Percentiles rank a stretch among this genome's conserved stretches.
Evolutionary conservation across 2,888 invertebrate species (phyloP).

Genomic region (Timema cristinae): DNA sequence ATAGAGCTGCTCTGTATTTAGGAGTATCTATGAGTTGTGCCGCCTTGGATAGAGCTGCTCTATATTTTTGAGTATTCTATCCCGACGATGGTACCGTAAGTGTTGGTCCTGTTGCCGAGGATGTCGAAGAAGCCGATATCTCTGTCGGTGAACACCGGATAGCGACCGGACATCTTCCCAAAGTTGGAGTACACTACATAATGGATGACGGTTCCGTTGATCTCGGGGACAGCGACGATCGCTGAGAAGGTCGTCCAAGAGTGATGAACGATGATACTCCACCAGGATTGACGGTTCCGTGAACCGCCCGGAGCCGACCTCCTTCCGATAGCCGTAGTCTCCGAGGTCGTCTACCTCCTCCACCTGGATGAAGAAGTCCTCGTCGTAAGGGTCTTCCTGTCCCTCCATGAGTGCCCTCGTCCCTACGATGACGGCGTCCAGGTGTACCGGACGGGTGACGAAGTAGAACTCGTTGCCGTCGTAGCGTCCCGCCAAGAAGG

Average conservation of each 20-base stretch:
- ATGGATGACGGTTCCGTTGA: not conserved
- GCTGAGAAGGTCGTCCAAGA: not conserved
- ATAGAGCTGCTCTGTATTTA: too few species aligned
- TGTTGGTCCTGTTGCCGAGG: not conserved
- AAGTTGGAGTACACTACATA: not conserved
- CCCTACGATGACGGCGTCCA: slow-evolving; percentile 7
- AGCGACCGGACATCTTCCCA: not conserved
- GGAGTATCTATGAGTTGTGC: too few species aligned
- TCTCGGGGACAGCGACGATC: not conserved
- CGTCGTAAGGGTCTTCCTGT: not conserved
- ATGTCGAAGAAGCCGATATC: not conserved
- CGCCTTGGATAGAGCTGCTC: too few species aligned
- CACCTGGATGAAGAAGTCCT: not conserved
- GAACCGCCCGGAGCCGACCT: not conserved
- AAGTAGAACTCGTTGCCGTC: slow-evolving; percentile 5
- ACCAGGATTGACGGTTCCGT: not conserved
- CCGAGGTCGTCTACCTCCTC: slow-evolving; percentile 9
- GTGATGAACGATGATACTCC: not conserved
- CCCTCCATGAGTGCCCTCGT: not conserved
- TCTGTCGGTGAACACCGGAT: not conserved
- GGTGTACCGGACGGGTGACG: not conserved
- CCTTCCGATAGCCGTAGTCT: not conserved
- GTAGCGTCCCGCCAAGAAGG: slow-evolving; percentile 3
- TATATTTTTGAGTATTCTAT: not conserved
- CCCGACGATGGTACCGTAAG: not conserved